A percentile compares a stretch with the other conserved stretches of the same genome.
Evolutionary conservation across 1,140 invertebrate species (phyloP).

Genomic region (Orchestia grillus): DNA sequence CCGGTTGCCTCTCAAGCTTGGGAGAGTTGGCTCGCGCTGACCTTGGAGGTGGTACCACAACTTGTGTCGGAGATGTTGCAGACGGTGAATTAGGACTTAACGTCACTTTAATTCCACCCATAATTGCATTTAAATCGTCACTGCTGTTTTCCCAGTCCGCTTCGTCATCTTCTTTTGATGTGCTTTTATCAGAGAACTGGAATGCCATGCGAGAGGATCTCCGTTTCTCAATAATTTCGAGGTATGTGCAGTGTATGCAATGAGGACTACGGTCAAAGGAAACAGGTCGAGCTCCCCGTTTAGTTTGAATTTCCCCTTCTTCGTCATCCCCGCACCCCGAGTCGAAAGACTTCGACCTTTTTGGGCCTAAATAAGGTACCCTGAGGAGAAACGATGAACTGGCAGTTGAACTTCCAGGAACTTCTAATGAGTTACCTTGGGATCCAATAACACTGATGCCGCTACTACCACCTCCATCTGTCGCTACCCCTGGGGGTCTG

Average conservation of each 20-base stretch:
- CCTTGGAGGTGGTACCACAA: slow-evolving; percentile 59
- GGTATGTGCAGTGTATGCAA: slow-evolving; percentile 68
- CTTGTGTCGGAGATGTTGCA: slow-evolving; percentile 71
- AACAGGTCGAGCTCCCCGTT: slow-evolving; percentile 77
- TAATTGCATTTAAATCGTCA: slow-evolving; percentile 68
- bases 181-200: slow-evolving; percentile 42
- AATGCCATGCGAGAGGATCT: slow-evolving; percentile 30
- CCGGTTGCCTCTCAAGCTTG: slow-evolving; percentile 80
- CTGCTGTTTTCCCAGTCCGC: slow-evolving; percentile 65
- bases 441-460: slow-evolving; percentile 31
- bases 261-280: slow-evolving; percentile 63
- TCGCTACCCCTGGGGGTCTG: background rate
- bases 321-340: slow-evolving; percentile 76
- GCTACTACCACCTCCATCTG: slow-evolving; percentile 21
- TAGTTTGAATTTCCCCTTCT: slow-evolving; percentile 74
- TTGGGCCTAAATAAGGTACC: slow-evolving; percentile 73
- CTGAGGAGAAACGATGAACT: slow-evolving; percentile 66
- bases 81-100: slow-evolving; percentile 75
- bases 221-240: slow-evolving; percentile 60
- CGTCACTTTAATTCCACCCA: slow-evolving; percentile 79
- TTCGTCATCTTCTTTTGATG: slow-evolving; percentile 62
- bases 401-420: background rate
- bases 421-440: slow-evolving; percentile 22
- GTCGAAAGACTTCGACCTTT: slow-evolving; percentile 83
- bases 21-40: slow-evolving; percentile 57